Evolutionary conservation across 1,140 invertebrate genomes (phyloP).

Genomic region (Atopsyche davidsoni): DNA sequence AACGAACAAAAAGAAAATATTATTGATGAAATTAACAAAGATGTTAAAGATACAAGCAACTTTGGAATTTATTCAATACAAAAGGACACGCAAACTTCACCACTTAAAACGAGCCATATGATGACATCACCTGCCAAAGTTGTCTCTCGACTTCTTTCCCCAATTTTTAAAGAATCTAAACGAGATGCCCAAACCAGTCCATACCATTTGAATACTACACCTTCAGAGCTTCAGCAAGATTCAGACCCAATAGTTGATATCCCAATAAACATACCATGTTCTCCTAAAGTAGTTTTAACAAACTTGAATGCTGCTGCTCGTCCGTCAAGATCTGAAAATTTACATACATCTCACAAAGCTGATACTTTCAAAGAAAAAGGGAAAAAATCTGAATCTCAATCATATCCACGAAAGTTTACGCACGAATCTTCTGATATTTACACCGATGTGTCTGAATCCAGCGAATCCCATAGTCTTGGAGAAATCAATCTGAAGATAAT

Average conservation of each 20-base stretch:
- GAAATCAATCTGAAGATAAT: slow-evolving; percentile 42
- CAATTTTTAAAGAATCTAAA: slow-evolving; percentile 33
- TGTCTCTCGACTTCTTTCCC: slow-evolving; percentile 43
- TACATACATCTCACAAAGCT: not conserved
- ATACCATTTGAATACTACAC: slow-evolving; percentile 28
- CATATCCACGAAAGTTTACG: not conserved
- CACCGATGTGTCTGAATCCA: slow-evolving; percentile 42
- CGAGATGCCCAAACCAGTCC: slow-evolving; percentile 43
- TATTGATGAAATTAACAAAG: too few relatives aligned
- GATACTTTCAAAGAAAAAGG: slow-evolving; percentile 1
- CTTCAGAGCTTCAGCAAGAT: slow-evolving; percentile 33
- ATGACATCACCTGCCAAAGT: slow-evolving; percentile 44
- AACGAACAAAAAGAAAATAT: not conserved
- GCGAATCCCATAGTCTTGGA: slow-evolving; percentile 33
- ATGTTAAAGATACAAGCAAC: too few relatives aligned
- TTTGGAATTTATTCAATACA: slow-evolving; percentile 37
- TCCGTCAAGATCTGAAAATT: not conserved
- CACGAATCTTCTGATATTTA: slow-evolving; percentile 18
- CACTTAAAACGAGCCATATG: slow-evolving; percentile 34
- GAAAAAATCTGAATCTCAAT: slow-evolving; percentile 5
- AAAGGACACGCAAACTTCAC: slow-evolving; percentile 46
- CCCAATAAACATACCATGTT: not conserved
- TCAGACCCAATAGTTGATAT: not conserved
- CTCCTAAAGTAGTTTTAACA: slow-evolving; percentile 1
- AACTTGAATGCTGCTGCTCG: slow-evolving; percentile 8